These are phyloP conservation scores for Sternotherus odoratus DNA, from an alignment of 2,797 vertebrate genomes.

Conservation along the genomic window DNA sequence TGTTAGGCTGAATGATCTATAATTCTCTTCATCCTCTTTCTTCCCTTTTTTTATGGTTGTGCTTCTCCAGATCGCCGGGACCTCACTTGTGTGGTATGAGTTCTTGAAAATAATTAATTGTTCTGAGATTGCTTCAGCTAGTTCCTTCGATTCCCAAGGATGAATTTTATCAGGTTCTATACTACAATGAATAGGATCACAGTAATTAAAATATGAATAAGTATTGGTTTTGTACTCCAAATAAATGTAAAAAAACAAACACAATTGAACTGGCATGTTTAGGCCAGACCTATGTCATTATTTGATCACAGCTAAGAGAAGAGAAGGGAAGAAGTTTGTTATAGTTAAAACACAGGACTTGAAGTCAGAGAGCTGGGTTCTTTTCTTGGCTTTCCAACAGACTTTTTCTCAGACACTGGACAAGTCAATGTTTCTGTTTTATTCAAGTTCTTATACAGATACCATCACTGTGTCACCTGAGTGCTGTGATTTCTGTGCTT, in stretches of 20 bases:
- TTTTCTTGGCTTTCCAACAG: background rate
- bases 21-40: background rate
- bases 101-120: background rate
- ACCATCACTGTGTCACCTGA: background rate
- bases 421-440: background rate
- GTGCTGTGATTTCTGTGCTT: rapidly evolving
- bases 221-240: background rate
- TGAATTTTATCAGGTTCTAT: background rate
- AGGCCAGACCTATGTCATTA: background rate
- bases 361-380: rapidly evolving
- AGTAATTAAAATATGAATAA: background rate
- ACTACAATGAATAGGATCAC: background rate
- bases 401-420: background rate
- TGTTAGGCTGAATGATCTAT: background rate
- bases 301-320: background rate
- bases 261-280: background rate
- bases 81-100: background rate
- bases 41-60: background rate
- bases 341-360: background rate
- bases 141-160: background rate
- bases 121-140: background rate
- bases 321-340: rapidly evolving
- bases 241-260: background rate
- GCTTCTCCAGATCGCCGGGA: background rate
- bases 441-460: background rate